phyloP scores from a whole-genome alignment of 92 coral and sea anemone genomes.

The Bergia sp. region DNA sequence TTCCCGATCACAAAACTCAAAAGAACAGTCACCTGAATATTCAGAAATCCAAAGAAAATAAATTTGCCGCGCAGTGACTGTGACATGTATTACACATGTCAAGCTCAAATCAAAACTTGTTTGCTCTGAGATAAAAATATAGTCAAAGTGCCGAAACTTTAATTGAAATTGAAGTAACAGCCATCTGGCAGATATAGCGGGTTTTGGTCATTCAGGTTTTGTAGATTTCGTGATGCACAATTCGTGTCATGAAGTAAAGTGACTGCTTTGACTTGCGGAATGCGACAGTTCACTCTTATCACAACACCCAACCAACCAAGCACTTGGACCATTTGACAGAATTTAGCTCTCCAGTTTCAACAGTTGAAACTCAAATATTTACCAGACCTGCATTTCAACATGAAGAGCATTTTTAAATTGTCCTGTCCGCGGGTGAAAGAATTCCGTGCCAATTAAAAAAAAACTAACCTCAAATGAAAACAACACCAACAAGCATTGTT shows the following conservation, averaged over 20 bases:
- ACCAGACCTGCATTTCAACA: background rate
- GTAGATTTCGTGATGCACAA: constrained; percentile 2
- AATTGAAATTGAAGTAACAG: constrained; percentile 24
- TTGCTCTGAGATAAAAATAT: constrained; percentile 12
- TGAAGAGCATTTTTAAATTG: background rate
- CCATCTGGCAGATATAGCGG: background rate
- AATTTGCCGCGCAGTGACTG: background rate
- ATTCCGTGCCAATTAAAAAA: background rate
- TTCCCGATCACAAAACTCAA: background rate
- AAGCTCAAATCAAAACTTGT: constrained; percentile 29
- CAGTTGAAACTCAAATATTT: constrained; percentile 33
- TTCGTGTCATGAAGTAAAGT: background rate
- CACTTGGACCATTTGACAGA: background rate
- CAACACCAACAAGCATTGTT: background rate
- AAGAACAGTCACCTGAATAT: background rate
- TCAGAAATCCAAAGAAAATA: background rate
- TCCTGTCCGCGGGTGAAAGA: background rate
- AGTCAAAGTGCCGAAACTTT: constrained; percentile 17
- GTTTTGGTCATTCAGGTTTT: background rate
- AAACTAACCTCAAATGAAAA: background rate
- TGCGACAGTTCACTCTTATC: constrained; percentile 8
- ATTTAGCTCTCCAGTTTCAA: constrained; percentile 29
- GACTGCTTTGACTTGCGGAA: background rate
- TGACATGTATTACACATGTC: background rate
- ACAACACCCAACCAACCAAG: constrained; percentile 32